Evolutionary conservation across 2,888 invertebrate genomes (phyloP).

Genomic region (Ellobium chinense): DNA sequence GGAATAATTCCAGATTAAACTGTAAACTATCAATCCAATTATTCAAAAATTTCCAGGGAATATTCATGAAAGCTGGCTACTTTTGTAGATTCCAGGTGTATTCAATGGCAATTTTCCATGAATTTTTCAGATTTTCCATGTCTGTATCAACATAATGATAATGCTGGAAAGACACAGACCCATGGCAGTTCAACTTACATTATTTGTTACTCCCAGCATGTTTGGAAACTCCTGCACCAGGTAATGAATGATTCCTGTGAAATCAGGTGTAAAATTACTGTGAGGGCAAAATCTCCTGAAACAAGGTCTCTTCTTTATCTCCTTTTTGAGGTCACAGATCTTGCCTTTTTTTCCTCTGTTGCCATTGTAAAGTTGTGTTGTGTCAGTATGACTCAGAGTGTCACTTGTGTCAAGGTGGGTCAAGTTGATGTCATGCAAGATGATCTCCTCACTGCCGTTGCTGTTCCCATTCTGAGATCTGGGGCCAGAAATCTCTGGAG

Average conservation of each 20-base stretch:
- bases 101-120: too few relatives aligned
- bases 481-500: not conserved
- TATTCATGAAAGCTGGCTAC: too few relatives aligned
- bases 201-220: conserved; percentile 31
- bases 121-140: too few relatives aligned
- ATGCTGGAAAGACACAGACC: too few relatives aligned
- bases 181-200: too few relatives aligned
- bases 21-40: too few relatives aligned
- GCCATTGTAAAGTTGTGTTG: not conserved
- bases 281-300: conserved; percentile 3
- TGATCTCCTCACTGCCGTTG: conserved; percentile 17
- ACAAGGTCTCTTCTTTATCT: conserved; percentile 10
- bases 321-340: conserved; percentile 3
- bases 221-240: conserved; percentile 38
- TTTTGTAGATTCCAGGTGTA: too few relatives aligned
- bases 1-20: too few relatives aligned
- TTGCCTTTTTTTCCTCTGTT: not conserved
- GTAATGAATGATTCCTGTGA: conserved; percentile 33
- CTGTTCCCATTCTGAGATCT: not conserved
- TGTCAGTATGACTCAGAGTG: not conserved
- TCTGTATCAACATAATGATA: too few relatives aligned
- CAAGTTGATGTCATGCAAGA: conserved; percentile 24
- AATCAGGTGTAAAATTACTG: conserved; percentile 12
- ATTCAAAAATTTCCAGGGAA: too few relatives aligned
- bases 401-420: not conserved